Evolutionary conservation across 2,113 vertebrate genomes (phyloP).

Genomic region (Trochalopteron elliotii): DNA sequence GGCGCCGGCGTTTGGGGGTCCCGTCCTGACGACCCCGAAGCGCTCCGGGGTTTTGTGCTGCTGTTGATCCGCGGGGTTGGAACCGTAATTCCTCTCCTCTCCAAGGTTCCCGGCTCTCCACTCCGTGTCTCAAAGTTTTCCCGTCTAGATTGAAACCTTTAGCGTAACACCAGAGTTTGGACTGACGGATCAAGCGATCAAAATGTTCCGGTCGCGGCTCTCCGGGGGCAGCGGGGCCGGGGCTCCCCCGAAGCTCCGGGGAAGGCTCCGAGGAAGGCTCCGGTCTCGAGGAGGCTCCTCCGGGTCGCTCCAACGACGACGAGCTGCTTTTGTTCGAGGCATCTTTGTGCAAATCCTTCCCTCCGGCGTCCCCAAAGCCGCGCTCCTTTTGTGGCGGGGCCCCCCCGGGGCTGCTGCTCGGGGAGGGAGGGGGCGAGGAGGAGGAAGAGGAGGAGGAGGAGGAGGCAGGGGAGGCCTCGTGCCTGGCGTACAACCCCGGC

Average conservation of each 20-base stretch:
- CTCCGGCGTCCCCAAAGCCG: conserved; percentile 4
- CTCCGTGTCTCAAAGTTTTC: conserved; percentile 59
- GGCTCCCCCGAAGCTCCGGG: not conserved
- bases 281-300: not conserved
- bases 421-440: not conserved
- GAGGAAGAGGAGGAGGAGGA: not conserved
- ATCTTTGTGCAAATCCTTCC: conserved; percentile 44
- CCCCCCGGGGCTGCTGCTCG: conserved; percentile 5
- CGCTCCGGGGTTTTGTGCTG: not conserved
- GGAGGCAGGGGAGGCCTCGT: not conserved
- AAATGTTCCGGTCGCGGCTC: conserved; percentile 72
- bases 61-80: not conserved
- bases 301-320: not conserved
- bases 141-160: conserved; percentile 76
- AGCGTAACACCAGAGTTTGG: conserved; percentile 81
- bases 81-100: not conserved
- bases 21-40: not conserved
- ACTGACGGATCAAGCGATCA: conserved; percentile 73
- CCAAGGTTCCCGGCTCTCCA: not conserved
- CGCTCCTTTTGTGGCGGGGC: not conserved
- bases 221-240: not conserved
- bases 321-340: conserved; percentile 9
- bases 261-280: not conserved
- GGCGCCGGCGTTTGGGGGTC: not conserved
- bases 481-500: not conserved